phyloP scores from a whole-genome alignment of 2,888 invertebrate species.

The Acanthosepion lycidas region DNA sequence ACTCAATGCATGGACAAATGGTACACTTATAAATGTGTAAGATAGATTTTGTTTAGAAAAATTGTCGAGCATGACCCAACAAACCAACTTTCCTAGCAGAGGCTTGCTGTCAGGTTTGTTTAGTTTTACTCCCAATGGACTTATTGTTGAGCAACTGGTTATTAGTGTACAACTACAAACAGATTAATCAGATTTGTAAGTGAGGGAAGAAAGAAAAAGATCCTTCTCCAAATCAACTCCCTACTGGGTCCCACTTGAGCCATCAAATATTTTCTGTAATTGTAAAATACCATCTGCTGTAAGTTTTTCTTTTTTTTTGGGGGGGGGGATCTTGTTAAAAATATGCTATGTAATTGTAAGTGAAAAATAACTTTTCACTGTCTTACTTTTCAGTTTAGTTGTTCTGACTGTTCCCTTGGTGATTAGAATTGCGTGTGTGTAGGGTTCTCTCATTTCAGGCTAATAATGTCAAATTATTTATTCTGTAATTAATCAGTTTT shows the following conservation, averaged over 20 bases:
- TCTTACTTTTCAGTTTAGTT: neutral
- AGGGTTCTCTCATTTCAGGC: neutral
- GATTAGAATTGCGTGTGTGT: neutral
- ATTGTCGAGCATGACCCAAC: no score
- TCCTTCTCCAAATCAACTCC: neutral
- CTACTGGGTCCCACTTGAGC: conserved; percentile 13
- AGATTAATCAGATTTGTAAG: conserved; percentile 4
- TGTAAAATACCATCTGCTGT: conserved; percentile 33
- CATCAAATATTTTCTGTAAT: conserved; percentile 17
- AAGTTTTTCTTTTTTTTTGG: no score
- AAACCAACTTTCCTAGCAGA: no score
- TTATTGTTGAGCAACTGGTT: neutral
- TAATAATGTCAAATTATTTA: neutral
- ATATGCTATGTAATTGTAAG: conserved; percentile 12
- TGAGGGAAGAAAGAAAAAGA: neutral
- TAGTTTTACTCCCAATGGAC: neutral
- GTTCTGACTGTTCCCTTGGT: neutral
- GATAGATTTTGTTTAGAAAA: no score
- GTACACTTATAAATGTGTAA: no score
- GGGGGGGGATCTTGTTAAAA: neutral
- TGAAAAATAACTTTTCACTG: neutral
- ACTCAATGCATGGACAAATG: no score
- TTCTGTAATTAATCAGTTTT: neutral
- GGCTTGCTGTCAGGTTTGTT: neutral
- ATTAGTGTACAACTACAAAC: conserved; percentile 33